phyloP scores from a whole-genome alignment of 2,113 vertebrate genomes.

The Sus scrofa region DNA sequence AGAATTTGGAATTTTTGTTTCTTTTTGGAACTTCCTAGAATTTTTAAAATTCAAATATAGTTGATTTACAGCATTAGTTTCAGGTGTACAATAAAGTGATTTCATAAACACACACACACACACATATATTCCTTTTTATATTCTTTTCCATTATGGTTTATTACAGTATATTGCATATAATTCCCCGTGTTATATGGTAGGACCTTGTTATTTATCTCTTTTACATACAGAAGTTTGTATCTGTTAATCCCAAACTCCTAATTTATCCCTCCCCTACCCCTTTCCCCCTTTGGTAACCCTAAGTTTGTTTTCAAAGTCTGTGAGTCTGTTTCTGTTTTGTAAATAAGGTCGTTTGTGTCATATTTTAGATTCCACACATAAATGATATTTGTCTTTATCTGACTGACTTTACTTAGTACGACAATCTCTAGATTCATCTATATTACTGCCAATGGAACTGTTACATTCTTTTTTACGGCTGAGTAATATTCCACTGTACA shows the following conservation, averaged over 20 bases:
- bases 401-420: neutral
- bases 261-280: neutral
- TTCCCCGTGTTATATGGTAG: neutral
- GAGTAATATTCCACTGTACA: neutral
- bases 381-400: neutral
- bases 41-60: neutral
- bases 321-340: neutral
- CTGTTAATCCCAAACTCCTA: neutral
- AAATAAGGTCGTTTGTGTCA: neutral
- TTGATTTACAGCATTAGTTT: neutral
- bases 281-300: neutral
- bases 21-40: neutral
- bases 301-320: neutral
- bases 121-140: neutral
- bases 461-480: neutral
- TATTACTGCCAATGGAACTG: neutral
- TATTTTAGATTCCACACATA: neutral
- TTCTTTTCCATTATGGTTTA: neutral
- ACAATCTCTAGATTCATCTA: neutral
- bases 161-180: neutral
- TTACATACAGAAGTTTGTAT: neutral
- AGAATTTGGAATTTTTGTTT: neutral
- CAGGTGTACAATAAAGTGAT: neutral
- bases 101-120: neutral
- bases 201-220: neutral